These are phyloP conservation scores for Monomorium pharaonis DNA, from an alignment of 1,140 invertebrate genomes.

Conservation along the genomic window DNA sequence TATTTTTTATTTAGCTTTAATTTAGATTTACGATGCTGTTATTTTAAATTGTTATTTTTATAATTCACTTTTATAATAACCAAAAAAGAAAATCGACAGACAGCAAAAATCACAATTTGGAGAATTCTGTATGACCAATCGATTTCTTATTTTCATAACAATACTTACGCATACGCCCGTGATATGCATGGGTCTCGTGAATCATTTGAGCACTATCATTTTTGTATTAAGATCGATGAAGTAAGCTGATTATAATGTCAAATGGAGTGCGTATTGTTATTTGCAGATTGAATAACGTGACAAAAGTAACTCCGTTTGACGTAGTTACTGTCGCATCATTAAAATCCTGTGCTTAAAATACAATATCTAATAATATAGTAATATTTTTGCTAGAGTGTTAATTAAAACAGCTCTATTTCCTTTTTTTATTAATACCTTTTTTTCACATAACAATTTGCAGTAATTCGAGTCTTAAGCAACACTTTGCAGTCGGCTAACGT, in stretches of 20 bases:
- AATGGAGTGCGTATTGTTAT: slow-evolving; percentile 10
- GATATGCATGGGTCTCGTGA: slow-evolving; percentile 37
- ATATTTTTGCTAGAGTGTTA: neutral
- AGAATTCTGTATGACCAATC: neutral
- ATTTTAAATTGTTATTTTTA: neutral
- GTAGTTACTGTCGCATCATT: neutral
- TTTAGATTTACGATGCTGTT: neutral
- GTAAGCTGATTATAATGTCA: slow-evolving; percentile 31
- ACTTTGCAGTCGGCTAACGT: neutral
- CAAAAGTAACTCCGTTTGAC: neutral
- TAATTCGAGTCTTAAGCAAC: neutral
- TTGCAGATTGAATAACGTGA: slow-evolving; percentile 2
- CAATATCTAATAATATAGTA: neutral
- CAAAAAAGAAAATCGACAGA: neutral
- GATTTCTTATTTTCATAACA: slow-evolving; percentile 57
- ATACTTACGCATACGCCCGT: slow-evolving; percentile 9
- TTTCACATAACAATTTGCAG: neutral
- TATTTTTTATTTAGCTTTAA: neutral
- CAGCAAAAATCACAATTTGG: neutral
- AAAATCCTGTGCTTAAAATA: neutral
- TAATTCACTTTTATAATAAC: neutral
- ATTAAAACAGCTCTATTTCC: neutral
- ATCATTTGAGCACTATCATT: slow-evolving; percentile 58
- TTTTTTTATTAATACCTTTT: neutral
- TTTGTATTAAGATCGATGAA: slow-evolving; percentile 55